Evolutionary conservation across 2,113 vertebrate genomes (phyloP), one percentile per base, ranked within the genome.

Genomic region (Callipepla squamata): DNA sequence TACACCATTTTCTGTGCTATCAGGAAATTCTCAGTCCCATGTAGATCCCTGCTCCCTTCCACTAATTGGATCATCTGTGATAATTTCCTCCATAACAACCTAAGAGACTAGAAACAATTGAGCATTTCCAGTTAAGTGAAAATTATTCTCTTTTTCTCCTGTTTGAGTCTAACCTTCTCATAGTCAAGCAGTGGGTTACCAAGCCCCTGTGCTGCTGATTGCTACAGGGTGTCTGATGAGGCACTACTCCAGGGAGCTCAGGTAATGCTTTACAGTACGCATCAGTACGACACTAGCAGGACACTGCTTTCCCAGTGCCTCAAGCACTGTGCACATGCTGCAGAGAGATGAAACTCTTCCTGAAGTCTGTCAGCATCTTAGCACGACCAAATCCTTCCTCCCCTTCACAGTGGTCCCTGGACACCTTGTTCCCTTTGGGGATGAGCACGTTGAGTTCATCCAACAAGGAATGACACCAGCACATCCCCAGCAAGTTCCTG

Each of bases 41-140:
- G 68, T 75, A 95, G 85, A 86, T 96, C 65, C 65, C 65, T 63
- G 77, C 87, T 95, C 92, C 92, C 87, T 93, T 91, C 88, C 40
- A 67, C 92, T 95, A 94, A 92, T 90, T 96, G 93, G 80, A 93
- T 96, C 90, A 94, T 92, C 90, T 92, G 88, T 90, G 82, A 88
- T 95, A 96, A 95, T 92, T 90, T 96, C 73, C 92, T 86, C 67
- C 80, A 67, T 88, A 95, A 93, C 88, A 96, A 76, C 93, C 80
- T 94, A 74, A 93, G 90, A 93, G 93, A 85, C 85, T 90, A 23
- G 6, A 90, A 95, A 90, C 68, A 95, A 90, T 51, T 6, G 68
- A 92, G 80, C 82, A 94, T 93, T 94, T 91, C 86, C 92, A 92
- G 73, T 90, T 96, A 83, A 88, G 68, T 88, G 92, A 96, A 94